Evolutionary conservation across 2,888 invertebrate genomes (phyloP).

Genomic region (Sphaerolaimus hirsutus): DNA sequence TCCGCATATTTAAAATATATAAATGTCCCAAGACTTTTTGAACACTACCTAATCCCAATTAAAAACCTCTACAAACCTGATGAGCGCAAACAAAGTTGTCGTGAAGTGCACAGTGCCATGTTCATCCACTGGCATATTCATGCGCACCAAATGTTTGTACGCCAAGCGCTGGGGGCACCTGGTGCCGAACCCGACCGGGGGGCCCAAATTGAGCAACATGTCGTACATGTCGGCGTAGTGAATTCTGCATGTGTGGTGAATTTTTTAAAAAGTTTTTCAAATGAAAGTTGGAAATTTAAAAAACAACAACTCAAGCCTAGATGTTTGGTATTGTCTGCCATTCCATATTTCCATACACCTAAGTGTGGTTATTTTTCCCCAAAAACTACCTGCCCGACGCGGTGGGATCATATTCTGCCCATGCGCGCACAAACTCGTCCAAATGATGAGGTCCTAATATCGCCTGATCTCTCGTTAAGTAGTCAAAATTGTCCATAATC

Average conservation of each 20-base stretch:
- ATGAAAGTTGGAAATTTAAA: too few relatives aligned
- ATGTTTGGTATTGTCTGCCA: too few relatives aligned
- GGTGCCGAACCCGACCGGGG: constrained; percentile 95
- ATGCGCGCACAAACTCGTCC: constrained; percentile 96
- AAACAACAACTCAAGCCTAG: too few relatives aligned
- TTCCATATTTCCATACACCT: too few relatives aligned
- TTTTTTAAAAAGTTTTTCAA: too few relatives aligned
- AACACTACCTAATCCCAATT: not conserved
- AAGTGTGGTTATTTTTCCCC: too few relatives aligned
- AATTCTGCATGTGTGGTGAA: too few relatives aligned
- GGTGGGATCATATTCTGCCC: constrained; percentile 99
- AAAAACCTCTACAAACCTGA: constrained; percentile 38
- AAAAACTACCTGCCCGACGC: too few relatives aligned
- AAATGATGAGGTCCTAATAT: constrained; percentile 98
- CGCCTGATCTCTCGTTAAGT: constrained; percentile 92
- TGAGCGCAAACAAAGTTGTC: constrained; percentile 88
- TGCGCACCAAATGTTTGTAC: constrained; percentile 91
- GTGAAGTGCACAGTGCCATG: constrained; percentile 95
- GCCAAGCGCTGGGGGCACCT: constrained; percentile 97
- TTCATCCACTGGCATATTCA: constrained; percentile 97
- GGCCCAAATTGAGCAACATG: constrained; percentile 98
- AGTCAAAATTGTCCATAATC: too few relatives aligned
- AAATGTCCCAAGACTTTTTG: too few relatives aligned
- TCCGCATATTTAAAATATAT: too few relatives aligned
- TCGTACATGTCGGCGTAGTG: constrained; percentile 98